A percentile compares a stretch with the other conserved stretches of the same genome.
Conservation (phyloP, 2,888 invertebrate species). For the Anoplius nigerrimus region DNA sequence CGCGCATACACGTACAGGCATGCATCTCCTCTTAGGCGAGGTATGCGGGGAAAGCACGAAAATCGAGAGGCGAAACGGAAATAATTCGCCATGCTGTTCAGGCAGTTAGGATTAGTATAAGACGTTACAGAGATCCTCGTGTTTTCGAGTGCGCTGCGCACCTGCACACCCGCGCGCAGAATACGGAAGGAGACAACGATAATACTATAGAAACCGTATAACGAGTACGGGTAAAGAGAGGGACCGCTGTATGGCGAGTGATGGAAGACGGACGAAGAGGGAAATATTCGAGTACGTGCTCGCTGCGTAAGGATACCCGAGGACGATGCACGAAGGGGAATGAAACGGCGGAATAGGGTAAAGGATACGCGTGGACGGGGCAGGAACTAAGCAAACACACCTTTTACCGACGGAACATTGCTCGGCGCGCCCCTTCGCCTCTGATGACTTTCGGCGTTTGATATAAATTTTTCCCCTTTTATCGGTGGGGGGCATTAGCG, state of each 20-base stretch:
- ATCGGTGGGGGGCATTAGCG: slow-evolving; percentile 15
- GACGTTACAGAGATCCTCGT: slow-evolving; percentile 21
- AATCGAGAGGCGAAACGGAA: slow-evolving; percentile 53
- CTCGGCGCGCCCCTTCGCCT: slow-evolving; percentile 45
- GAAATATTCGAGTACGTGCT: no score
- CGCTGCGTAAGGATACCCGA: no score
- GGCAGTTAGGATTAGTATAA: slow-evolving; percentile 45
- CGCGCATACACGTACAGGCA: no score
- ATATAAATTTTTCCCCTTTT: slow-evolving; percentile 46
- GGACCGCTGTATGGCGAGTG: no score
- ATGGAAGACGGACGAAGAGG: no score
- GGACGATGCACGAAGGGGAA: neutral
- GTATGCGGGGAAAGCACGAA: neutral
- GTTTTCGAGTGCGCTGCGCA: slow-evolving; percentile 19
- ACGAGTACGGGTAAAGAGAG: no score
- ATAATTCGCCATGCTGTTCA: slow-evolving; percentile 47
- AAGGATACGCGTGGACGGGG: slow-evolving; percentile 12
- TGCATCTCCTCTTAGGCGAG: no score
- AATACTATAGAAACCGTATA: no score
- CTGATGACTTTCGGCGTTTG: slow-evolving; percentile 42
- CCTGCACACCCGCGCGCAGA: neutral
- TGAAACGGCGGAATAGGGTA: slow-evolving; percentile 5
- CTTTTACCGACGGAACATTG: slow-evolving; percentile 43
- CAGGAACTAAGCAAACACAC: slow-evolving; percentile 47
- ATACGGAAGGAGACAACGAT: neutral